Evolutionary conservation across 2,888 invertebrate species (phyloP).

Genomic region (Lathronympha strigana): DNA sequence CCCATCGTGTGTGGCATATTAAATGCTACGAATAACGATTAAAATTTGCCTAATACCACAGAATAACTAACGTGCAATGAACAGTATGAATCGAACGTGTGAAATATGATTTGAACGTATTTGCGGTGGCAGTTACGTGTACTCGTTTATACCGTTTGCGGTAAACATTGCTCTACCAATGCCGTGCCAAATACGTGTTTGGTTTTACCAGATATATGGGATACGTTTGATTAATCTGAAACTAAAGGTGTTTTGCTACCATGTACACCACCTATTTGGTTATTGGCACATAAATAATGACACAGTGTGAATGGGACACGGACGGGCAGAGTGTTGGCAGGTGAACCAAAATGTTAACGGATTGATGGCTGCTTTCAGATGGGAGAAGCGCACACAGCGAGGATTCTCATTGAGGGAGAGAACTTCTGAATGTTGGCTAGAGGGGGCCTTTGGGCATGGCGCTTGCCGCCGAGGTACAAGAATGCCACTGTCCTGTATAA

Average conservation of each 20-base stretch:
- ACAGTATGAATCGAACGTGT: constrained; percentile 1
- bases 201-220: background rate
- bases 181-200: constrained; percentile 4
- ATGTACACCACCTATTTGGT: background rate
- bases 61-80: constrained; percentile 2
- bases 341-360: too few relatives aligned
- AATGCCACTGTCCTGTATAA: too few relatives aligned
- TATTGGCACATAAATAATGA: background rate
- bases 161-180: constrained; percentile 9
- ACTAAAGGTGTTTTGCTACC: background rate
- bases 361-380: too few relatives aligned
- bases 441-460: too few relatives aligned
- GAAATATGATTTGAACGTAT: constrained; percentile 14
- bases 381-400: too few relatives aligned
- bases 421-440: too few relatives aligned
- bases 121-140: constrained; percentile 3
- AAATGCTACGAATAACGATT: background rate
- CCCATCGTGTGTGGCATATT: too few relatives aligned
- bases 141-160: constrained; percentile 9
- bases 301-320: too few relatives aligned
- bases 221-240: background rate
- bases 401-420: too few relatives aligned
- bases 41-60: background rate
- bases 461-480: too few relatives aligned
- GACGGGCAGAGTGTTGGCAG: too few relatives aligned